phyloP scores from a whole-genome alignment of 2,888 invertebrate species.

The Drosophila mettleri region DNA sequence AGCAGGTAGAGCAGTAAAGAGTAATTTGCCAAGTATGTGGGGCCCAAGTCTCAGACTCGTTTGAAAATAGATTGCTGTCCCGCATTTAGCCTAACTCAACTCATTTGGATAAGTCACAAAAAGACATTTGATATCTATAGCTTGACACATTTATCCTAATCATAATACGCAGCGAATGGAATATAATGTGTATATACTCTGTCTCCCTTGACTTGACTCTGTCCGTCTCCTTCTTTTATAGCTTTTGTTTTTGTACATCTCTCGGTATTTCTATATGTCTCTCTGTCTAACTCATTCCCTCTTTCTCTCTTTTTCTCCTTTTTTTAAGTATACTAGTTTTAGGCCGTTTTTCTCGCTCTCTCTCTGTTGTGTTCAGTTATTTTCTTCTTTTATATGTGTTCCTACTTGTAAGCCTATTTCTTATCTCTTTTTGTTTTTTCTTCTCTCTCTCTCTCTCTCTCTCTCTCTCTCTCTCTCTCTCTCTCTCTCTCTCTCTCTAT shows the following conservation, averaged over 20 bases:
- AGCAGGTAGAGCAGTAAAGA: background rate
- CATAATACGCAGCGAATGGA: too few species aligned
- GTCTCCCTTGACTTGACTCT: background rate
- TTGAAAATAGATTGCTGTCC: background rate
- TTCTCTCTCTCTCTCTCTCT: background rate
- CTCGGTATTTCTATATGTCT: background rate
- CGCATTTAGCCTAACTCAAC: background rate
- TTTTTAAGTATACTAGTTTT: too few species aligned
- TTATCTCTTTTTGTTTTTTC: too few species aligned
- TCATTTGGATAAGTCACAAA: background rate
- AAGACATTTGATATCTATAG: background rate
- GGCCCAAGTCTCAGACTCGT: background rate
- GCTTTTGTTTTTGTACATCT: too few species aligned
- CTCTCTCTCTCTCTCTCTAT: background rate
- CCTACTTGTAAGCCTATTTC: too few species aligned
- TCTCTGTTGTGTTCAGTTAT: background rate
- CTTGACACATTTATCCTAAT: too few species aligned
- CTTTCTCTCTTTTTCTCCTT: background rate
- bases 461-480: background rate
- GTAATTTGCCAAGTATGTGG: slow-evolving; percentile 1
- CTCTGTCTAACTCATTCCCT: background rate
- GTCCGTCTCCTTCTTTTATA: background rate
- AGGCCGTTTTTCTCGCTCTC: too few species aligned
- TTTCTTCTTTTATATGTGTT: too few species aligned
- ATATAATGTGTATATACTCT: too few species aligned